phyloP scores from a whole-genome alignment of 1,140 invertebrate genomes.

The Ostrea denselamellosa region DNA sequence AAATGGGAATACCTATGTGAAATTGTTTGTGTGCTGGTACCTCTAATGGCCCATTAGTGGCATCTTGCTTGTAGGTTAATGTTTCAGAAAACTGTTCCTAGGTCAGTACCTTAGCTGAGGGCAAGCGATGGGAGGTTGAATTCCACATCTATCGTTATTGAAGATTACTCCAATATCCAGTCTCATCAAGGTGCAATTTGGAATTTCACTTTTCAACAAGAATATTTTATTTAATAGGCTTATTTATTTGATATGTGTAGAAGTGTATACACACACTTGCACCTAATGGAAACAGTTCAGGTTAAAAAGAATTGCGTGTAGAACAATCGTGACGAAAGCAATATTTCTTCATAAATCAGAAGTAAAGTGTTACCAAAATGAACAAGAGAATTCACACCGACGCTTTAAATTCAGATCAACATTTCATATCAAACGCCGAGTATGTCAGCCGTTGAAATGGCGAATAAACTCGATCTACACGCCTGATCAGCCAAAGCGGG shows the following conservation, averaged over 20 bases:
- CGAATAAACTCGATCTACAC: constrained; percentile 37
- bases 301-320: background rate
- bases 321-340: constrained; percentile 3
- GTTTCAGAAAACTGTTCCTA: background rate
- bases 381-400: background rate
- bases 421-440: constrained; percentile 22
- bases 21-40: constrained; percentile 22
- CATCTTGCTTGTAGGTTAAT: constrained; percentile 44
- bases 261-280: background rate
- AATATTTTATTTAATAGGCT: background rate
- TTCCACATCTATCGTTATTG: background rate
- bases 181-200: background rate
- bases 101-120: background rate
- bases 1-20: constrained; percentile 39
- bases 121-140: constrained; percentile 5
- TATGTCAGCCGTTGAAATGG: constrained; percentile 33
- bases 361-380: constrained; percentile 23
- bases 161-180: background rate
- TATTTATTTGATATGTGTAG: background rate
- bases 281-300: background rate
- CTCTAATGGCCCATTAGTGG: constrained; percentile 42
- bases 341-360: constrained; percentile 31
- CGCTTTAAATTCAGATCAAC: constrained; percentile 23
- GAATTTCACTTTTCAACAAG: background rate
- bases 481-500: constrained; percentile 17